Percentiles rank a stretch among this genome's conserved stretches.
Evolutionary conservation across 2,888 invertebrate genomes (phyloP).

Genomic region (Leptinotarsa peninsularis): DNA sequence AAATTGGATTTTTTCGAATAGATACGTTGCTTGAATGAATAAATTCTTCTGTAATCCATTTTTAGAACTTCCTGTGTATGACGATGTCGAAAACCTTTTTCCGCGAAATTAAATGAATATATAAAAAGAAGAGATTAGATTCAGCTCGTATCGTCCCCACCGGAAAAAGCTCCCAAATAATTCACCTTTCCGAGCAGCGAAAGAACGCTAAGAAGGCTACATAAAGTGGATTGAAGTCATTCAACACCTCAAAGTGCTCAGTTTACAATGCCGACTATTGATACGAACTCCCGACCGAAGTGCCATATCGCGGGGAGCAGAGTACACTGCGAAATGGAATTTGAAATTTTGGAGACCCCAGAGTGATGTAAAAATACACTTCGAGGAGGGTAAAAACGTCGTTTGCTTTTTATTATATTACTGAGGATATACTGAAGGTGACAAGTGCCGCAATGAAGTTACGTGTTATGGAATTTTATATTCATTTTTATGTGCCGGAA

Average conservation of each 20-base stretch:
- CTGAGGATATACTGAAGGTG: slow-evolving; percentile 65
- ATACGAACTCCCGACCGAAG: slow-evolving; percentile 58
- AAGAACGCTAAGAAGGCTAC: slow-evolving; percentile 50
- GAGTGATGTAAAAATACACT: slow-evolving; percentile 68
- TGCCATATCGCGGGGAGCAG: slow-evolving; percentile 57
- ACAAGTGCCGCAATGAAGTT: slow-evolving; percentile 65
- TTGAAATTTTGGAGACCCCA: slow-evolving; percentile 67
- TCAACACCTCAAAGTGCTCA: slow-evolving; percentile 64
- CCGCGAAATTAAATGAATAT: slow-evolving; percentile 10
- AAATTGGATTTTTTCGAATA: too few species aligned
- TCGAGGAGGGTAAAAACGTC: slow-evolving; percentile 63
- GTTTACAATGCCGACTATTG: slow-evolving; percentile 63
- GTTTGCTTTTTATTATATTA: slow-evolving; percentile 67
- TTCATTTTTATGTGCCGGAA: slow-evolving; percentile 64
- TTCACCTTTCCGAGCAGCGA: slow-evolving; percentile 43
- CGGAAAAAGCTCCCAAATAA: slow-evolving; percentile 48
- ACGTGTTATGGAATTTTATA: slow-evolving; percentile 66
- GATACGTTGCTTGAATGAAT: too few species aligned
- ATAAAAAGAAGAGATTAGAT: slow-evolving; percentile 31
- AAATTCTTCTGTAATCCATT: neutral
- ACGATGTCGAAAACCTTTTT: slow-evolving; percentile 13
- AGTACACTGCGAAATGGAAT: slow-evolving; percentile 65
- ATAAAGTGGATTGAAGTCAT: slow-evolving; percentile 60
- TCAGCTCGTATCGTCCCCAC: slow-evolving; percentile 31
- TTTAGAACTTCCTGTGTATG: neutral